Base-by-base conservation (phyloP, 1,140 invertebrate species). In the Macrobrachium nipponense region DNA sequence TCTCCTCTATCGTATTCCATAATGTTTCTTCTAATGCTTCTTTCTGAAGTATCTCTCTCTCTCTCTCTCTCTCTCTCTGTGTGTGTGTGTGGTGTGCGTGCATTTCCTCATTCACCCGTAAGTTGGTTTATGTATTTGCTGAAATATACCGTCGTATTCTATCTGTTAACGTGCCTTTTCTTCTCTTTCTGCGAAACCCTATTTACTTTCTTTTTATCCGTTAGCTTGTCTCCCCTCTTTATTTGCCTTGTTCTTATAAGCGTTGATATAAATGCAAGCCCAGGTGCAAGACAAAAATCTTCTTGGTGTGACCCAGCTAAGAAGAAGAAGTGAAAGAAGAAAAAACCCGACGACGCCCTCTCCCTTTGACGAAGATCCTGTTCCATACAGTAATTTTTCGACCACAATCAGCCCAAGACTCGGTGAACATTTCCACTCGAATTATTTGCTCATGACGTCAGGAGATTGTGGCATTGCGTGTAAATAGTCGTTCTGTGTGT, bases 401-500 rank as follows among this genome's bases (percentile, higher is more conserved):
- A 51, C 51, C 8, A 12, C 7, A 51, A 12, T 10, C 51, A 51
- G 12, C 78, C 78, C 78, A 61, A 51, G 43, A 20, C 64, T 27
- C 64, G 36, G 43, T 72, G 82, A 79, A 72, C 61, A 64, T 44
- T 85, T 78, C 82, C 82, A 70, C 82, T 79, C 72, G 81, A 64
- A 70, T 85, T 76, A 62, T 44, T 86, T 59, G 61, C 76, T 44
- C 20, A 18, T 86, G 84, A 86, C 68, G 84, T 86, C 84, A 86
- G 11, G 58, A 51, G 77, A 23, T 51, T 70, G 20, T 80, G 44
- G 75, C 77, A 61, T 80, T 75, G 84, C 84, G 84, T 86, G 84
- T 58, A 80, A 86, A 86, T 80, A 70, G 78, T 14, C 78, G 68
- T 8, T 18, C 43, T 61, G 36, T n/a, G 60, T 77, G 58, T 2